phyloP scores from a whole-genome alignment of 1,140 invertebrate species.

The Elymnias hypermnestra region DNA sequence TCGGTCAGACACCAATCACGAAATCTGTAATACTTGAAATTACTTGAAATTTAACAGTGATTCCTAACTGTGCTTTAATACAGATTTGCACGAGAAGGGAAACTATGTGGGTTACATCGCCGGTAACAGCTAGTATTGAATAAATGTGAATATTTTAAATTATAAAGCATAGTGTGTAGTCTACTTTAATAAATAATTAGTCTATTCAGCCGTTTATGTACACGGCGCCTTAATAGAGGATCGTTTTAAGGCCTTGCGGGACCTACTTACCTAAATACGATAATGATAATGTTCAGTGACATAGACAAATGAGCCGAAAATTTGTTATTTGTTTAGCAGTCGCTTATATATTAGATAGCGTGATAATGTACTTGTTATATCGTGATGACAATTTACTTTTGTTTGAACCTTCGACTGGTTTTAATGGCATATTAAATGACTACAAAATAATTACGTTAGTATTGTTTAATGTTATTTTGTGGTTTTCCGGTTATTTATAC shows the following conservation, averaged over 20 bases:
- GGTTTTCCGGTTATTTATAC: too few relatives aligned
- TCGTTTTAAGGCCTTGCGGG: constrained; percentile 18
- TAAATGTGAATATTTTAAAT: not conserved
- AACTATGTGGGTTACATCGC: too few relatives aligned
- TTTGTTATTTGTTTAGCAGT: constrained; percentile 12
- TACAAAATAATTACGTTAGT: too few relatives aligned
- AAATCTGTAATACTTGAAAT: too few relatives aligned
- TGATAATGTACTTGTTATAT: constrained; percentile 1
- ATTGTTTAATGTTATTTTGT: too few relatives aligned
- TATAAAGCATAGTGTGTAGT: not conserved
- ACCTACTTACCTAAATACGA: constrained; percentile 23
- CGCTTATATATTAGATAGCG: constrained; percentile 1
- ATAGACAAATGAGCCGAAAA: constrained; percentile 19
- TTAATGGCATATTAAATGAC: too few relatives aligned
- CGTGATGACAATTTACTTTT: not conserved
- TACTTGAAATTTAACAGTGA: too few relatives aligned
- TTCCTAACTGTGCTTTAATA: too few relatives aligned
- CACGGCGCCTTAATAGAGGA: not conserved
- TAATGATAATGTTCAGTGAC: constrained; percentile 16
- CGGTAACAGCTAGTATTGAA: too few relatives aligned
- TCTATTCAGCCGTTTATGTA: not conserved
- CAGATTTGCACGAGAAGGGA: too few relatives aligned
- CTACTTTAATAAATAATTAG: not conserved
- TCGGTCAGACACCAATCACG: too few relatives aligned
- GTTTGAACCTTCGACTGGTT: too few relatives aligned